Conservation (phyloP, 2,888 invertebrate genomes). For the Acrobasis consociella region DNA sequence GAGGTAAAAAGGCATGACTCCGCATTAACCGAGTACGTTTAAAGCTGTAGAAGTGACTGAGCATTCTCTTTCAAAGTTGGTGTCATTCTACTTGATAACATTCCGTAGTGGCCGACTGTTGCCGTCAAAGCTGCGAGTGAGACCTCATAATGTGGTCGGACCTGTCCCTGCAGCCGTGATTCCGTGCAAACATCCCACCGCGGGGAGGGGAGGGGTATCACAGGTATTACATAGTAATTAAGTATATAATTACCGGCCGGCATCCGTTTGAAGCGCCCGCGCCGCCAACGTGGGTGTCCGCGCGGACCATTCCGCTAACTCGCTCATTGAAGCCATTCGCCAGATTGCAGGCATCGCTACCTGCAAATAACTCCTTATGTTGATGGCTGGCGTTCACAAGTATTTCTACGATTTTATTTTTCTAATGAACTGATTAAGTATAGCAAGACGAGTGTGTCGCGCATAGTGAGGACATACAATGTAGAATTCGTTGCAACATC, state of each 20-base stretch:
- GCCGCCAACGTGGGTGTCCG: slow-evolving; percentile 25
- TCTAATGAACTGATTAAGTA: too few species aligned
- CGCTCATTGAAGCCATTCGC: slow-evolving; percentile 4
- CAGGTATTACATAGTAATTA: slow-evolving; percentile 23
- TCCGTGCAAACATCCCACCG: slow-evolving; percentile 4
- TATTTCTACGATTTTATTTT: too few species aligned
- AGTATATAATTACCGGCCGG: slow-evolving; percentile 15
- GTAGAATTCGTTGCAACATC: too few species aligned
- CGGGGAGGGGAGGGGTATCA: neutral
- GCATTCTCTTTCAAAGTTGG: too few species aligned
- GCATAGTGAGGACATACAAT: too few species aligned
- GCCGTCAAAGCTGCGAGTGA: neutral
- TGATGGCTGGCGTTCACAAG: neutral
- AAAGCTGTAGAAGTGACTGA: too few species aligned
- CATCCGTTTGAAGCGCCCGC: slow-evolving; percentile 21
- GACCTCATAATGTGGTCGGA: neutral
- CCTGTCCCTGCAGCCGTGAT: neutral
- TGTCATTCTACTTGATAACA: neutral
- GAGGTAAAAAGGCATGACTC: too few species aligned
- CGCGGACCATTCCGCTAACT: slow-evolving; percentile 2
- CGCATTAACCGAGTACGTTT: too few species aligned
- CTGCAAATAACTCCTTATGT: slow-evolving; percentile 9
- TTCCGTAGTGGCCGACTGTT: neutral
- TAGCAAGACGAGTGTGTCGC: too few species aligned
- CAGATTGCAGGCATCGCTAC: neutral